phyloP scores from a whole-genome alignment of 2,797 vertebrate genomes.

The Bradypus variegatus region DNA sequence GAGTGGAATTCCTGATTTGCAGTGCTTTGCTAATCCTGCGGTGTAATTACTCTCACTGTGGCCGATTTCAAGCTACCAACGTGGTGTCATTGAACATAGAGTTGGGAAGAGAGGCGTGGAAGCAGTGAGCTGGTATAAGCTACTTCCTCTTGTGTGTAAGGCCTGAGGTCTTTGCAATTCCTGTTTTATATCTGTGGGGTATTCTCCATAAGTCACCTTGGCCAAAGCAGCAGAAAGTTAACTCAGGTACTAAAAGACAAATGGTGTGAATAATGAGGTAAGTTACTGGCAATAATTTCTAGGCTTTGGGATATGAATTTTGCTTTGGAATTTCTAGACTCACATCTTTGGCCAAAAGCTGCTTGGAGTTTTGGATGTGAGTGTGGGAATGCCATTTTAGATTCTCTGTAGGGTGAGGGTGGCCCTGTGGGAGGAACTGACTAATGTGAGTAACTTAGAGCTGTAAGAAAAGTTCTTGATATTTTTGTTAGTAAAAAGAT shows the following conservation, averaged over 20 bases:
- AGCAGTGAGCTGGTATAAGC: neutral
- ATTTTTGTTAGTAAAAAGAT: constrained; percentile 47
- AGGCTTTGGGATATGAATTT: constrained; percentile 14
- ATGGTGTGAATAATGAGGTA: constrained; percentile 7
- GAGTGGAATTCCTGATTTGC: neutral
- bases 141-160: neutral
- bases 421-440: constrained; percentile 42
- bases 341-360: constrained; percentile 19
- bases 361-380: neutral
- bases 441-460: constrained; percentile 32
- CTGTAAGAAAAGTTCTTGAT: neutral
- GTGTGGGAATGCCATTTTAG: neutral
- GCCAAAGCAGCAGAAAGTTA: constrained; percentile 18
- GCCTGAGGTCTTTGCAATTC: neutral
- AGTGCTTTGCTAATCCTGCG: neutral
- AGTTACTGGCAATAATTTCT: constrained; percentile 28
- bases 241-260: constrained; percentile 4
- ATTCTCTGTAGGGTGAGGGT: constrained; percentile 24
- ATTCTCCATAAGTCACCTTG: neutral
- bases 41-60: neutral
- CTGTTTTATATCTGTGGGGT: neutral
- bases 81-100: constrained; percentile 2
- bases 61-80: neutral
- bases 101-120: neutral
- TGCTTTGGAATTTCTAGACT: constrained; percentile 42